Conservation (phyloP, 2,888 invertebrate genomes). For the Amphipoea lucens region DNA sequence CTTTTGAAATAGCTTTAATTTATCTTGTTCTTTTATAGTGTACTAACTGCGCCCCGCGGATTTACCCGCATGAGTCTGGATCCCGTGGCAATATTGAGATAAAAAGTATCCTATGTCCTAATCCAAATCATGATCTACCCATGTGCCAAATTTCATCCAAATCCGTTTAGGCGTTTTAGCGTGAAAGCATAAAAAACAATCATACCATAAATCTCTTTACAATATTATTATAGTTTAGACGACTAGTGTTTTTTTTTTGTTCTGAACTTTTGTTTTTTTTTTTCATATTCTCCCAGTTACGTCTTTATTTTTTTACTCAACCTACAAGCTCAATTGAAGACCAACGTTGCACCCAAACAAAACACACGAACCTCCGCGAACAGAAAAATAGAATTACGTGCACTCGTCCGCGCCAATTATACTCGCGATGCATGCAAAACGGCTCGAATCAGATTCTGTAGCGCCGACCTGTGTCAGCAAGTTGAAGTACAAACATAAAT, state of each 20-base stretch:
- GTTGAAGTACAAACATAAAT: conserved; percentile 86
- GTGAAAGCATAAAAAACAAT: neutral
- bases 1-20: neutral
- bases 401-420: conserved; percentile 62
- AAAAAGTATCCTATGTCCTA: neutral
- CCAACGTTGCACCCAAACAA: conserved; percentile 20
- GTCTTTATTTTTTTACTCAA: neutral
- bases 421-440: conserved; percentile 64
- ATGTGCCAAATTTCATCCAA: neutral
- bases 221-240: neutral
- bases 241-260: too few species aligned
- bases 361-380: conserved; percentile 36
- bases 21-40: neutral
- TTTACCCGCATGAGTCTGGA: neutral
- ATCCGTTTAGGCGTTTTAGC: neutral
- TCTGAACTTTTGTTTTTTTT: neutral
- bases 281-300: neutral
- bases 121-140: neutral
- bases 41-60: neutral
- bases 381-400: conserved; percentile 60
- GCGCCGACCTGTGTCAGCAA: conserved; percentile 80
- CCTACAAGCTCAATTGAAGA: conserved; percentile 24
- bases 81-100: neutral
- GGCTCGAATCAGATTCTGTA: conserved; percentile 76
- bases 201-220: neutral